Evolutionary conservation across 30 jellyfish, hydroid and myxozoan genomes (phyloP).

Genomic region (Aurelia aurita): DNA sequence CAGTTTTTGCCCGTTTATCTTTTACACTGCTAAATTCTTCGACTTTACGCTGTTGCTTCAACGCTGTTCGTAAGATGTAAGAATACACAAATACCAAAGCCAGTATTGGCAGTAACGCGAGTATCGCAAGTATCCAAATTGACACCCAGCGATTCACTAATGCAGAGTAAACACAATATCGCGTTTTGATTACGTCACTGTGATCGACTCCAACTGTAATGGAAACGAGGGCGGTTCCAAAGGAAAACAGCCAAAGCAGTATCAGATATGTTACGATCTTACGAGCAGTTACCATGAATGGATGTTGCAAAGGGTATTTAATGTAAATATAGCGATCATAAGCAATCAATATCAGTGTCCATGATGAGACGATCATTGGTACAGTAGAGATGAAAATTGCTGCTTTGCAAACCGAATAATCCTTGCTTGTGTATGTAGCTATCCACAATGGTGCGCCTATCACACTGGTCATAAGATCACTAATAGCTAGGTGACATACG

Average conservation of each 20-base stretch:
- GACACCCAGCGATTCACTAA: conserved; percentile 34
- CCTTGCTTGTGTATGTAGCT: conserved; percentile 36
- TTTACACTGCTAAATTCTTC: not conserved
- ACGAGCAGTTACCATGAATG: conserved; percentile 15
- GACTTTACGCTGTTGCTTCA: conserved; percentile 12
- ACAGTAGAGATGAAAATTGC: conserved; percentile 12
- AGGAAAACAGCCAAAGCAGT: conserved; percentile 20
- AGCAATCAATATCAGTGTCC: conserved; percentile 38
- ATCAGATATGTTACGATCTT: conserved; percentile 20
- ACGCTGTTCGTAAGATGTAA: conserved; percentile 38
- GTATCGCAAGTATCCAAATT: conserved; percentile 4
- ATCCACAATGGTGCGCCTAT: conserved; percentile 63
- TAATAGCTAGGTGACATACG: conserved; percentile 37
- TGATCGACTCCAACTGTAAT: not conserved
- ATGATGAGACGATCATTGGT: conserved; percentile 13
- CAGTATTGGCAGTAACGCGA: conserved; percentile 2
- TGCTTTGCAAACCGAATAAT: conserved; percentile 24
- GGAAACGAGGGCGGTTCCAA: not conserved
- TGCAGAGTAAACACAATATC: not conserved
- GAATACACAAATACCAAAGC: conserved; percentile 11
- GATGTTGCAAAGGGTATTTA: conserved; percentile 32
- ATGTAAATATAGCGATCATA: conserved; percentile 54
- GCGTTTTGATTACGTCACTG: not conserved
- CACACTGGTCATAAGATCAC: conserved; percentile 22
- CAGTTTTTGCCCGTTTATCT: not conserved